A percentile compares a stretch with the other conserved stretches of the same genome.
These are phyloP conservation scores for Ditylenchus weischeri DNA, from an alignment of 2,888 invertebrate genomes.

Conservation along the genomic window DNA sequence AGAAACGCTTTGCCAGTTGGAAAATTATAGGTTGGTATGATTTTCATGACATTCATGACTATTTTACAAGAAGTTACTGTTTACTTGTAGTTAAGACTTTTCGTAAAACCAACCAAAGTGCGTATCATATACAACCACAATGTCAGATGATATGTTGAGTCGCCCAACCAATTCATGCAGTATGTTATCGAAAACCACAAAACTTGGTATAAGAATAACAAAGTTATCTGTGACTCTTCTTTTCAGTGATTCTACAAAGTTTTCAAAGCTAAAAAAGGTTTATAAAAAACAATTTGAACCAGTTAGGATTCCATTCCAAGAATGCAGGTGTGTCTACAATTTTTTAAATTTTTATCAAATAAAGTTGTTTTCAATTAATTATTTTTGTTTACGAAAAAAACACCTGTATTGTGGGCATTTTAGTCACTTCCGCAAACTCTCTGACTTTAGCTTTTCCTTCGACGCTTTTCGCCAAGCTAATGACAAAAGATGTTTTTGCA, in stretches of 20 bases:
- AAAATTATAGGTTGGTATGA: no score
- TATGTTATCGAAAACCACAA: conserved; percentile 58
- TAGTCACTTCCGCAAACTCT: conserved; percentile 14
- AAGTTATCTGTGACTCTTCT: conserved; percentile 38
- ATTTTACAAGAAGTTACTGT: no score
- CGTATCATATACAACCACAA: conserved; percentile 84
- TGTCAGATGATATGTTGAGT: conserved; percentile 79
- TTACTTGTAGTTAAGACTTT: no score
- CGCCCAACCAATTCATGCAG: conserved; percentile 76
- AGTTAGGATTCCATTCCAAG: no score
- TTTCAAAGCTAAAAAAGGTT: no score
- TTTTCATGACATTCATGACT: no score
- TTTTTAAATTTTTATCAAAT: neutral
- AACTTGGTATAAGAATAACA: conserved; percentile 42
- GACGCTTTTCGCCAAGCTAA: conserved; percentile 23
- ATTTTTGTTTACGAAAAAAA: no score
- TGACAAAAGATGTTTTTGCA: conserved; percentile 29
- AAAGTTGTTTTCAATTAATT: conserved; percentile 1
- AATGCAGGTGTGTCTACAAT: conserved; percentile 2
- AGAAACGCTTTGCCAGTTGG: no score
- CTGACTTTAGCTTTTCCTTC: conserved; percentile 17
- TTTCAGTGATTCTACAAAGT: neutral
- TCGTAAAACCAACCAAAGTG: conserved; percentile 70
- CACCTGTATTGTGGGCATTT: conserved; percentile 34
- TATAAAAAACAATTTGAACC: neutral